Evolutionary conservation across 2,797 vertebrate genomes (phyloP).

Genomic region (Sternarchorhynchus goeldii): DNA sequence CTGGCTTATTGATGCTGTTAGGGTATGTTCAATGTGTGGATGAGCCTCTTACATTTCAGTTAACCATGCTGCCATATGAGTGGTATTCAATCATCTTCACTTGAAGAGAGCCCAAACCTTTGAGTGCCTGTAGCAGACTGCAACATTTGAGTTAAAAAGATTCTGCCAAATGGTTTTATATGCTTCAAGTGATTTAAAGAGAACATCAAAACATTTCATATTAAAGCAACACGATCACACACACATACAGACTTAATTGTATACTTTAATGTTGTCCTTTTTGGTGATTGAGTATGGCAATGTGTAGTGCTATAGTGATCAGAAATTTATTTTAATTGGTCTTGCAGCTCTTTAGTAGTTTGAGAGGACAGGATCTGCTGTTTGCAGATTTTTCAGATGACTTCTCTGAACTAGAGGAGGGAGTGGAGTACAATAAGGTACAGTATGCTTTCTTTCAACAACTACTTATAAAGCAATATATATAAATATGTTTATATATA

Average conservation of each 20-base stretch:
- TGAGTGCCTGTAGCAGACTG: too few relatives aligned
- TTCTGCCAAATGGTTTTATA: too few relatives aligned
- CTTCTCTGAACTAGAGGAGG: constrained; percentile 80
- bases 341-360: constrained; percentile 42
- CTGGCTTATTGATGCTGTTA: constrained; percentile 93
- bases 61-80: background rate
- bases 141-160: too few relatives aligned
- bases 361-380: constrained; percentile 77
- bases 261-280: background rate
- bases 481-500: too few relatives aligned
- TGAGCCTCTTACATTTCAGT: background rate
- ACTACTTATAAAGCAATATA: background rate
- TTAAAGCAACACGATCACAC: too few relatives aligned
- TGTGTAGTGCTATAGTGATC: background rate
- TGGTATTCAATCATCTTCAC: too few relatives aligned
- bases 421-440: constrained; percentile 88
- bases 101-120: too few relatives aligned
- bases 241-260: background rate
- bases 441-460: background rate
- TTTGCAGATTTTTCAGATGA: constrained; percentile 83
- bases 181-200: too few relatives aligned
- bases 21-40: constrained; percentile 75
- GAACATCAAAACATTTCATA: too few relatives aligned
- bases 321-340: background rate
- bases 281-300: too few relatives aligned